These are phyloP conservation scores for Siniperca obscura DNA, from an alignment of 2,797 vertebrate genomes.

Conservation along the genomic window DNA sequence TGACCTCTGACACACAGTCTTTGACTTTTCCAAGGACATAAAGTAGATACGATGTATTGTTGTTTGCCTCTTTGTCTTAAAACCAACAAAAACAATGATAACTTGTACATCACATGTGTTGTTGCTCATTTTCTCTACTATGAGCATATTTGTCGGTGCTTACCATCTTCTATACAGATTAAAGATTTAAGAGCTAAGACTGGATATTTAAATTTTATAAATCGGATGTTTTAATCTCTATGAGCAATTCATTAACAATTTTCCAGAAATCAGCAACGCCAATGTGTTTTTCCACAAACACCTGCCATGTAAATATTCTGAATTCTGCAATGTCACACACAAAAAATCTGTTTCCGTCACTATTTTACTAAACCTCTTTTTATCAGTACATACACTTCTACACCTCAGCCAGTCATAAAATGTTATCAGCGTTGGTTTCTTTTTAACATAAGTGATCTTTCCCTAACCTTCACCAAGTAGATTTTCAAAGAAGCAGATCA, in stretches of 20 bases:
- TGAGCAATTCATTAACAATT: not conserved
- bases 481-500: conserved; percentile 3
- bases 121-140: not conserved
- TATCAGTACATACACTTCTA: not conserved
- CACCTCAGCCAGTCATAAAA: not conserved
- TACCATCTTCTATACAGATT: not conserved
- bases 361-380: not conserved
- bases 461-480: not conserved
- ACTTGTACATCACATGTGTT: conserved; percentile 9
- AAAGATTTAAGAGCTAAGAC: not conserved
- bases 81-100: conserved; percentile 24
- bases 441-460: conserved; percentile 10
- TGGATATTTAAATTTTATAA: not conserved
- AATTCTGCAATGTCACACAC: conserved; percentile 7
- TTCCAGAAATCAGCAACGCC: not conserved
- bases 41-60: conserved; percentile 33
- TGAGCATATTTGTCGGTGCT: not conserved
- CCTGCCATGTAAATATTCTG: not conserved
- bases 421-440: not conserved
- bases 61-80: conserved; percentile 39
- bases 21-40: conserved; percentile 58
- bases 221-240: not conserved
- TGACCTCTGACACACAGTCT: conserved; percentile 72
- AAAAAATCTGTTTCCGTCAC: not conserved
- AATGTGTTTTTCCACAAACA: conserved; percentile 14